Base-by-base conservation (phyloP, 2,888 invertebrate genomes). In the Spisula subtruncata region DNA sequence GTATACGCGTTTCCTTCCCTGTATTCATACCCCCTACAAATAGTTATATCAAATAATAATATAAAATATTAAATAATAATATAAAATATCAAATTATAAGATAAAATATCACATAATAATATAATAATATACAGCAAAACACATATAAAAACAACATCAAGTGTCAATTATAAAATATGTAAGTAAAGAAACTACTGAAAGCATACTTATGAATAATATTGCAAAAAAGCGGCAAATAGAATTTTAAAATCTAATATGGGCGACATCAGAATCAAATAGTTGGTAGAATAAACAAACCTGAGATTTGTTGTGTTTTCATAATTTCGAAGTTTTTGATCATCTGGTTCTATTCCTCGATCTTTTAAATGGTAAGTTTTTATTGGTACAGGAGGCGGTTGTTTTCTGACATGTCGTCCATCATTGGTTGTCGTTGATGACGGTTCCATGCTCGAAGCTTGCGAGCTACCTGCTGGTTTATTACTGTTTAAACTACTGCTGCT, bases 341-440 rank as follows among this genome's bases (percentile, higher is more conserved):
- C 95, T 4, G 94, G 94, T 85, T 94, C 94, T 18, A 94, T 93
- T 10, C 95, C 95, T 51, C 95, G 91, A 60, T 95, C 95, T 86
- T 94, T 94, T 18, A 95, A 87, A n/a, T 92, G 93, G 93, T 94
- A 95, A 6, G 94, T 95, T 88, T 96, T 96, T 25, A 93, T 93
- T 0, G 96, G 95, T 14, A 95, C 95, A 41, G 96, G 96, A 8
- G 96, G 95, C 2, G 95, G 95, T n/a, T 95, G 94, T 88, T 95
- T 95, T 75, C 91, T 89, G 48, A 89, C 56, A n/a, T 35, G n/a
- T 56, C 80, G 25, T 18, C 79, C 85, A 56, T 85, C 85, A 14
- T 86, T 48, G 87, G 82, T 56, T 46, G 79, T 81, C n/a, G 84
- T 20, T 60, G 82, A 60, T 46, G 80, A 81, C 16, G 88, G 90